Base-by-base conservation (phyloP, 2,113 vertebrate species). In the Gobio gobio region DNA sequence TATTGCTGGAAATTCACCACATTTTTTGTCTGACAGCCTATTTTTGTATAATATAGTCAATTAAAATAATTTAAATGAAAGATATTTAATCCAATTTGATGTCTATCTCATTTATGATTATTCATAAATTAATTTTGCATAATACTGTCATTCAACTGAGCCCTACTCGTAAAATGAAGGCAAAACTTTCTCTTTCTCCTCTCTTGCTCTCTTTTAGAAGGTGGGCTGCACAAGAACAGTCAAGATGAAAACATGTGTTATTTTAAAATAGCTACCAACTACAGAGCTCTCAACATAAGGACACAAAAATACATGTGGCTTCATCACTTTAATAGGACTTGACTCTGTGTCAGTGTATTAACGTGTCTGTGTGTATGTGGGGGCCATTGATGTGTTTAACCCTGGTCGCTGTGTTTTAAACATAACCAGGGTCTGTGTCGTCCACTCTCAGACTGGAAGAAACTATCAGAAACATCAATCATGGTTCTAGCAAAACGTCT, bases 401-500 rank as follows among this genome's bases (percentile, higher is more conserved):
- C 78, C 61, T 1, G 6, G 54, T 78, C 13, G 22, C 56, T 43
- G 36, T 90, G 88, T 90, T 90, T 90, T 88, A 90, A 86, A 86
- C 86, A 88, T 87, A 83, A 82, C 79, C 70, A 29, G 33, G 72
- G 43, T 54, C 18, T 47, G 24, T 51, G 59, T 85, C 36, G 36
- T 75, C 76, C 83, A 85, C 83, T 70, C 78, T 87, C 74, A 88
- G 85, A 88, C 73, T 47, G 83, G 86, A 89, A 72, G 83, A 90
- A 85, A 89, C 89, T 88, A 88, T 75, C 61, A 29, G 29, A 29
- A 29, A 73, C 85, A 91, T 91, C 89, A 88, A 91, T 90, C 89
- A 89, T 58, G 80, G 58, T 64, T 80, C 43, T 78, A 82, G 85
- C 72, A 70, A 74, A 73, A 83, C 20, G n/a, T 36, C 70, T 76